Conservation (phyloP, 2,888 invertebrate genomes). For the Ceraclea dissimilis region DNA sequence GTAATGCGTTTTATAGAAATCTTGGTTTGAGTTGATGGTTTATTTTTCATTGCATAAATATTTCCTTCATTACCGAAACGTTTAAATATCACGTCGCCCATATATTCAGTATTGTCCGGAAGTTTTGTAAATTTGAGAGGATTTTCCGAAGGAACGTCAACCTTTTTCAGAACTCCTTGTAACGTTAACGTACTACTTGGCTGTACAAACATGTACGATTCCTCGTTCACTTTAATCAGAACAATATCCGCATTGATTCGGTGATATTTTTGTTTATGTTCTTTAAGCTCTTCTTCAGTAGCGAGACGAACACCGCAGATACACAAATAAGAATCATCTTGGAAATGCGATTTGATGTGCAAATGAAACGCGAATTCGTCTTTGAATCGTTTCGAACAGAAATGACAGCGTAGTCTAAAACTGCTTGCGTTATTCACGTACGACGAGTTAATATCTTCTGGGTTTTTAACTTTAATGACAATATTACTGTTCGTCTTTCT, state of each 20-base stretch:
- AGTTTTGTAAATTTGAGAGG: neutral
- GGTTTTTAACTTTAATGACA: neutral
- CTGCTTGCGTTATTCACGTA: no score
- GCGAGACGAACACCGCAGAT: conserved; percentile 8
- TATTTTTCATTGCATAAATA: neutral
- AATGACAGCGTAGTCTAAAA: neutral
- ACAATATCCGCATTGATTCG: neutral
- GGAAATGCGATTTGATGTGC: conserved; percentile 14
- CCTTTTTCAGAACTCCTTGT: neutral
- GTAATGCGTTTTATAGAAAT: neutral
- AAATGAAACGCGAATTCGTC: conserved; percentile 1
- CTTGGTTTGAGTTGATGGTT: neutral
- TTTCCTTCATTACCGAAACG: neutral
- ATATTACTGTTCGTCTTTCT: neutral
- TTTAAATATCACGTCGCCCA: neutral
- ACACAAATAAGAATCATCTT: conserved; percentile 11
- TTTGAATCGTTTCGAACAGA: conserved; percentile 3
- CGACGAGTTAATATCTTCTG: no score
- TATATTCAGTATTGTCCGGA: neutral
- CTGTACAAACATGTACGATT: neutral
- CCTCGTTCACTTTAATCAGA: neutral
- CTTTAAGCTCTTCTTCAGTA: neutral
- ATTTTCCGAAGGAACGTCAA: neutral
- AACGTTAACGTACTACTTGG: neutral
- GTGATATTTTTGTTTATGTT: conserved; percentile 5